phyloP scores from a whole-genome alignment of 2,113 vertebrate species.

The Chiloscyllium plagiosum region DNA sequence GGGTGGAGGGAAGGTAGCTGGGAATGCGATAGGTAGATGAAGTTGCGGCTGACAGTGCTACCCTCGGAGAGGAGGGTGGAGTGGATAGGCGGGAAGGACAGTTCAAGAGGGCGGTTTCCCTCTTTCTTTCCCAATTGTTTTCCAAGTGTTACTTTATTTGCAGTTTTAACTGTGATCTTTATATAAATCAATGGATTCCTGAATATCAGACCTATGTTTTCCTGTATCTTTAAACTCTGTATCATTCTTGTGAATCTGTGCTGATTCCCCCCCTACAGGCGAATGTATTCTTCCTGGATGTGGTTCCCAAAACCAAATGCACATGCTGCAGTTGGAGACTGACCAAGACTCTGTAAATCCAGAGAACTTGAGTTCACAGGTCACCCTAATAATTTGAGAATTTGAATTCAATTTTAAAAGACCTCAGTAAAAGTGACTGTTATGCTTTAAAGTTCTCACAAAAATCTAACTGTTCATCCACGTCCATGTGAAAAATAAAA shows the following conservation, averaged over 20 bases:
- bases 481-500: neutral
- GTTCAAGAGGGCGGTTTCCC: too few species aligned
- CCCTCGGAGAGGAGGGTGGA: too few species aligned
- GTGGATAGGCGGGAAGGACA: too few species aligned
- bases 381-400: neutral
- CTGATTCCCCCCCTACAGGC: too few species aligned
- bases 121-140: neutral
- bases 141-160: neutral
- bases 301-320: neutral
- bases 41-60: too few species aligned
- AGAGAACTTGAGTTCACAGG: neutral
- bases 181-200: too few species aligned
- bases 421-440: neutral
- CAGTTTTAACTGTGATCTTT: neutral
- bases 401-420: neutral
- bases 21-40: too few species aligned
- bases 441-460: neutral
- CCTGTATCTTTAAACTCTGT: neutral
- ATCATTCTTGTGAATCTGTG: too few species aligned
- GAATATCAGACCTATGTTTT: too few species aligned
- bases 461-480: neutral
- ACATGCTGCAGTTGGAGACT: neutral
- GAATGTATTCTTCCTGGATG: neutral
- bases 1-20: too few species aligned
- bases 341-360: neutral